A percentile compares a stretch with the other conserved stretches of the same genome.
Evolutionary conservation across 2,797 vertebrate species (phyloP).

Genomic region (Chanos chanos): DNA sequence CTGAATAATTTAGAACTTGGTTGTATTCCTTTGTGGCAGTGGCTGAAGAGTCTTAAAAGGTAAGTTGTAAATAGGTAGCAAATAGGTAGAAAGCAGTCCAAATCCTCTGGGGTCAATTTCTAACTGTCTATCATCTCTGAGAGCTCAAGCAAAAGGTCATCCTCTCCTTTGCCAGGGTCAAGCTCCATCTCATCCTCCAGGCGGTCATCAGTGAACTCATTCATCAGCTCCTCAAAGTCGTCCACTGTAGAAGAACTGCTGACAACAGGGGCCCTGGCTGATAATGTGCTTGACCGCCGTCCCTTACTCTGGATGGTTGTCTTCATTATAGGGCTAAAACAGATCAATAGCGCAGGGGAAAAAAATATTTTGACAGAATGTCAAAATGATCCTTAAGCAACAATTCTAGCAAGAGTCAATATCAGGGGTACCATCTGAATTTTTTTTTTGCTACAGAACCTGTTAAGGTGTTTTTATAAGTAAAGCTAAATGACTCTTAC

Average conservation of each 20-base stretch:
- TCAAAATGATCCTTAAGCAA: too few relatives aligned
- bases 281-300: constrained; percentile 65
- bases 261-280: constrained; percentile 47
- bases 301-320: constrained; percentile 62
- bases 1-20: too few relatives aligned
- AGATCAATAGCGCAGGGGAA: background rate
- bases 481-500: background rate
- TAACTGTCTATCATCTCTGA: constrained; percentile 82
- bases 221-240: constrained; percentile 90
- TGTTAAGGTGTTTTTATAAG: too few relatives aligned
- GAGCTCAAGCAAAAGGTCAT: constrained; percentile 81
- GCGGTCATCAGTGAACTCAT: constrained; percentile 88
- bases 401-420: too few relatives aligned
- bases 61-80: background rate
- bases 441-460: too few relatives aligned
- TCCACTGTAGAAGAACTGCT: constrained; percentile 69
- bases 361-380: background rate
- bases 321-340: constrained; percentile 38
- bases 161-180: constrained; percentile 85
- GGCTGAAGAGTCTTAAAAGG: background rate
- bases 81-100: background rate
- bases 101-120: background rate
- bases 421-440: too few relatives aligned
- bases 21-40: background rate
- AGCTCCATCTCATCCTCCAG: constrained; percentile 83